Evolutionary conservation across 2,113 vertebrate species (phyloP).

Genomic region (Calidris pugnax): DNA sequence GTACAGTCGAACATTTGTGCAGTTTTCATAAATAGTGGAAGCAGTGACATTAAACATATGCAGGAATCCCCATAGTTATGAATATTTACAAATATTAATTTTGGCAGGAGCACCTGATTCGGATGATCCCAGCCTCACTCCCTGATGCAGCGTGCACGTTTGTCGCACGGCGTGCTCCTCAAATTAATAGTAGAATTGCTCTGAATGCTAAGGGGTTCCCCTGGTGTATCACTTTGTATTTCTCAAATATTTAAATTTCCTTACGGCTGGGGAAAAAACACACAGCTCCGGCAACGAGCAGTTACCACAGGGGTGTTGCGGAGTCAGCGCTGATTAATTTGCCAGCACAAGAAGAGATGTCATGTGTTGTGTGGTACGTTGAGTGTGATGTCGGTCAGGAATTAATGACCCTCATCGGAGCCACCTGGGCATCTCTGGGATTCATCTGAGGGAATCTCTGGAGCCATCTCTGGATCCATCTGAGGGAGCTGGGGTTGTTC

Average conservation of each 20-base stretch:
- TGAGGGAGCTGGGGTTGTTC: no score
- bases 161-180: background rate
- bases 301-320: background rate
- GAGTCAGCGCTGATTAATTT: background rate
- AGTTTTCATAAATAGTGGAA: conserved; percentile 31
- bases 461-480: no score
- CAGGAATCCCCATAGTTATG: conserved; percentile 59
- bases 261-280: background rate
- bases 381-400: background rate
- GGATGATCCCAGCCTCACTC: background rate
- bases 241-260: background rate
- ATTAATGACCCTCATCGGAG: background rate
- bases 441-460: no score
- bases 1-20: conserved; percentile 62
- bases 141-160: background rate
- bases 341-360: background rate
- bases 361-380: background rate
- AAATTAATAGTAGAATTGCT: background rate
- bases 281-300: background rate
- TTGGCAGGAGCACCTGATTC: conserved; percentile 50
- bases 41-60: conserved; percentile 53
- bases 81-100: conserved; percentile 57
- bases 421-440: background rate
- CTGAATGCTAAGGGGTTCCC: background rate
- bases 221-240: background rate